Evolutionary conservation across 1,140 invertebrate genomes (phyloP).

Genomic region (Heterodera schachtii): DNA sequence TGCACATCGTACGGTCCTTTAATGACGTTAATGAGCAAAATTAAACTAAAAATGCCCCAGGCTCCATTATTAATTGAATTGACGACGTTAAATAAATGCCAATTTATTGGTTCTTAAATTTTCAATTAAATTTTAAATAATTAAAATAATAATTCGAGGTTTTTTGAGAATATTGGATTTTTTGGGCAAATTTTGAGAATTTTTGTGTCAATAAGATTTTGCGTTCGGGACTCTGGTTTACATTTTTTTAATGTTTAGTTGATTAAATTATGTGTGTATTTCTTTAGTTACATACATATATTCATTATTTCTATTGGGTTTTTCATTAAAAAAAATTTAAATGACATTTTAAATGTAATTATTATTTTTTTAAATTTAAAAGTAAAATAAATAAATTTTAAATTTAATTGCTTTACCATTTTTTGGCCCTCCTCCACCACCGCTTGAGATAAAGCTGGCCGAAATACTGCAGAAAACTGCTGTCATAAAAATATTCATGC

Average conservation of each 20-base stretch:
- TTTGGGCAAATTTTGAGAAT: too few relatives aligned
- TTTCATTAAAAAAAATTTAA: too few relatives aligned
- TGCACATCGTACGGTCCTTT: conserved; percentile 22
- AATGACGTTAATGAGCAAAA: conserved; percentile 16
- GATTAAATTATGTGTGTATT: too few relatives aligned
- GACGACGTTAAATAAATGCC: conserved; percentile 13
- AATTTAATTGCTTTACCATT: neutral
- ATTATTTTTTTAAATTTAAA: neutral
- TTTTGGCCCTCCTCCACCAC: conserved; percentile 1
- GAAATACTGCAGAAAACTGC: conserved; percentile 20
- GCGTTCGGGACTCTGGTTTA: too few relatives aligned
- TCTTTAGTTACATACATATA: too few relatives aligned
- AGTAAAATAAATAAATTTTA: neutral
- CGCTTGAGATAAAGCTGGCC: conserved; percentile 24
- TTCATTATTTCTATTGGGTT: too few relatives aligned
- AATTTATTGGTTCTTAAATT: neutral
- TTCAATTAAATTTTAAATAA: neutral
- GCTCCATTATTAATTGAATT: conserved; percentile 10
- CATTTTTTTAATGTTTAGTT: too few relatives aligned
- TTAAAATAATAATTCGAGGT: too few relatives aligned
- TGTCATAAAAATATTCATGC: conserved; percentile 16
- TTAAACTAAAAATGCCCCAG: conserved; percentile 18
- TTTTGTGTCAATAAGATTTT: too few relatives aligned
- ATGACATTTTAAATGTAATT: too few relatives aligned
- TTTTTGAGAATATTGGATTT: too few relatives aligned